A percentile compares a stretch with the other conserved stretches of the same genome.
phyloP scores from a whole-genome alignment of 2,113 vertebrate genomes.

The Leucopsar rothschildi region DNA sequence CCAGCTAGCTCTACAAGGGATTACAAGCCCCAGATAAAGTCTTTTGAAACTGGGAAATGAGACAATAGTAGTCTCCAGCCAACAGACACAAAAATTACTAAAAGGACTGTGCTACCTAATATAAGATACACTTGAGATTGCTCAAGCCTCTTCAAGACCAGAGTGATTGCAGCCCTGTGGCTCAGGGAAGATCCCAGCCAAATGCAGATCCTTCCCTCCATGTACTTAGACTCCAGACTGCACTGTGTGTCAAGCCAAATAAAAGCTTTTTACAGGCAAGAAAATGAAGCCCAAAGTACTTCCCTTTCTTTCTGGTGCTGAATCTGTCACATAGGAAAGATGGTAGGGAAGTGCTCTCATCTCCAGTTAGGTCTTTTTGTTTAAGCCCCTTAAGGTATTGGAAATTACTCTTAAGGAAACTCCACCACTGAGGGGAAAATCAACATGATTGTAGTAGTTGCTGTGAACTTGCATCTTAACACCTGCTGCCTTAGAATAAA shows the following conservation, averaged over 20 bases:
- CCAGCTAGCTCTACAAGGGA: neutral
- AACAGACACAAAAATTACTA: neutral
- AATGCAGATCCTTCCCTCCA: neutral
- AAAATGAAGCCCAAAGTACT: neutral
- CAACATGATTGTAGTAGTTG: neutral
- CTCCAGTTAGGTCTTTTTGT: neutral
- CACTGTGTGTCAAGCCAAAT: fast-evolving
- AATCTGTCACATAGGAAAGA: neutral
- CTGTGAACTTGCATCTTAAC: neutral
- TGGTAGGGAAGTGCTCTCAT: fast-evolving
- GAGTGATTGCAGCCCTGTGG: neutral
- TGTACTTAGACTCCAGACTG: neutral
- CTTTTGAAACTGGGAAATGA: neutral
- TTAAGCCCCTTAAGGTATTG: neutral
- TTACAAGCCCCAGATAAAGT: neutral
- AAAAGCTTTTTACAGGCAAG: neutral
- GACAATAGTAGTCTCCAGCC: neutral
- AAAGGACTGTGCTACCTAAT: neutral
- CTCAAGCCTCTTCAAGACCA: neutral
- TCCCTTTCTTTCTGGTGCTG: neutral
- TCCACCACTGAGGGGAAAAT: neutral
- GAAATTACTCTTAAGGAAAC: neutral
- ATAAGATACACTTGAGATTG: neutral
- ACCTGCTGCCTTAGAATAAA: neutral
- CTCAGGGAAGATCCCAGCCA: neutral